phyloP scores from a whole-genome alignment of 2,113 vertebrate genomes.

The Albula goreensis region DNA sequence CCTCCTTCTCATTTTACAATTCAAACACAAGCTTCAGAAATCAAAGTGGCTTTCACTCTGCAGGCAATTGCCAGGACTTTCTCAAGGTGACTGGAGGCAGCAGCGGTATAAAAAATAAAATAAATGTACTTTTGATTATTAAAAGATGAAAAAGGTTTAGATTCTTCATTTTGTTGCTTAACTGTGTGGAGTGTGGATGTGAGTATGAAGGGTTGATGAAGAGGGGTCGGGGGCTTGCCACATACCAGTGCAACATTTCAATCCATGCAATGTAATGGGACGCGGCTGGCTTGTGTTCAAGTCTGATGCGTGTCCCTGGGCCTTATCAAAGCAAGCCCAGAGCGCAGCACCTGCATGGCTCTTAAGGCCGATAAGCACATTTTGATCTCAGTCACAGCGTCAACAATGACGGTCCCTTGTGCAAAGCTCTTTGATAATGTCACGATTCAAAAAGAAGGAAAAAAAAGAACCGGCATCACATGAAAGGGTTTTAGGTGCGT shows the following conservation, averaged over 20 bases:
- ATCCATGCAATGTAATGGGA: neutral
- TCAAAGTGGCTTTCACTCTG: neutral
- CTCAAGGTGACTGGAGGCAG: neutral
- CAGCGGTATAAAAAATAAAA: neutral
- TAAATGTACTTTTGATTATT: neutral
- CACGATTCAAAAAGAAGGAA: neutral
- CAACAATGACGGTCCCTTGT: slow-evolving; percentile 8
- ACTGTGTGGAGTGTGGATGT: neutral
- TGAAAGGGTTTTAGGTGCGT: neutral
- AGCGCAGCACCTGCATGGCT: slow-evolving; percentile 1
- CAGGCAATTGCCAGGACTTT: neutral
- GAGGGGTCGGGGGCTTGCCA: neutral
- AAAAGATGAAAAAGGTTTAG: neutral
- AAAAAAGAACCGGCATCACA: neutral
- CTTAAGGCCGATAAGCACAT: slow-evolving; percentile 4
- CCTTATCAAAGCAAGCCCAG: slow-evolving; percentile 10
- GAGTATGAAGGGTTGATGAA: too few species aligned
- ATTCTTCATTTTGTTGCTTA: neutral
- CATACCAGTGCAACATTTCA: neutral
- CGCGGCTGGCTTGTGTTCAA: neutral
- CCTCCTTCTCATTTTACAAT: slow-evolving; percentile 3
- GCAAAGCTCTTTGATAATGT: slow-evolving; percentile 10
- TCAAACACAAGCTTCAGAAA: neutral
- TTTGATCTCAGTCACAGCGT: slow-evolving; percentile 11
- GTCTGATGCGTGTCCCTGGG: neutral